Evolutionary conservation across 2,888 invertebrate genomes (phyloP).

Genomic region (Macaria liturata): DNA sequence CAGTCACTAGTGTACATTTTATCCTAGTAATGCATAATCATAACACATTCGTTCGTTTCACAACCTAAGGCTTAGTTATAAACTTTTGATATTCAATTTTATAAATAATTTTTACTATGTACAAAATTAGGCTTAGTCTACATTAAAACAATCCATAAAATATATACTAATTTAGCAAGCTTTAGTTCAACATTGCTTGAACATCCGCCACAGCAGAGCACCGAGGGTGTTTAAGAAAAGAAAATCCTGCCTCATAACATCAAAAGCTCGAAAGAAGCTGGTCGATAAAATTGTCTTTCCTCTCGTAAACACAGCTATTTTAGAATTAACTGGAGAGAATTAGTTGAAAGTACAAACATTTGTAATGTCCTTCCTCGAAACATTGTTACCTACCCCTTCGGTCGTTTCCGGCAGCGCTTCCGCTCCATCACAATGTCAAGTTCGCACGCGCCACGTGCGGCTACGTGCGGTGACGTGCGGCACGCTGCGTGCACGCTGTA

Average conservation of each 20-base stretch:
- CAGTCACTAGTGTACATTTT: no score
- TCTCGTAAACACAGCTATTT: slow-evolving; percentile 38
- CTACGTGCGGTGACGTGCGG: background rate
- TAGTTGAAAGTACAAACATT: slow-evolving; percentile 42
- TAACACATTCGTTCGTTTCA: no score
- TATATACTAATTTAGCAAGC: no score
- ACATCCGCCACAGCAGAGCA: no score
- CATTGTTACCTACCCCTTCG: slow-evolving; percentile 71
- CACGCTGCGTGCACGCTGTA: slow-evolving; percentile 12
- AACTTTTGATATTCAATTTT: no score
- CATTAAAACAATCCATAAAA: no score
- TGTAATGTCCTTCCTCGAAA: slow-evolving; percentile 63
- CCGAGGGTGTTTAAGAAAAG: background rate
- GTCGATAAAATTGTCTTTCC: slow-evolving; percentile 27
- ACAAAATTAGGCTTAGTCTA: no score
- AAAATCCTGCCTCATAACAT: slow-evolving; percentile 4
- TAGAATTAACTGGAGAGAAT: slow-evolving; percentile 43
- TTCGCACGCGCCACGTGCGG: slow-evolving; percentile 52
- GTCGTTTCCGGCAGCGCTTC: slow-evolving; percentile 60
- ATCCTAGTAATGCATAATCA: no score
- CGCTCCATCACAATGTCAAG: slow-evolving; percentile 74
- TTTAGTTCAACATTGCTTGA: no score
- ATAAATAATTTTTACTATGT: no score
- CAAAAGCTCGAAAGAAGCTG: slow-evolving; percentile 8
- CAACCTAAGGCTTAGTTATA: no score